Conservation (phyloP, 2,113 vertebrate genomes). For the Thoracochromis brauschi region DNA sequence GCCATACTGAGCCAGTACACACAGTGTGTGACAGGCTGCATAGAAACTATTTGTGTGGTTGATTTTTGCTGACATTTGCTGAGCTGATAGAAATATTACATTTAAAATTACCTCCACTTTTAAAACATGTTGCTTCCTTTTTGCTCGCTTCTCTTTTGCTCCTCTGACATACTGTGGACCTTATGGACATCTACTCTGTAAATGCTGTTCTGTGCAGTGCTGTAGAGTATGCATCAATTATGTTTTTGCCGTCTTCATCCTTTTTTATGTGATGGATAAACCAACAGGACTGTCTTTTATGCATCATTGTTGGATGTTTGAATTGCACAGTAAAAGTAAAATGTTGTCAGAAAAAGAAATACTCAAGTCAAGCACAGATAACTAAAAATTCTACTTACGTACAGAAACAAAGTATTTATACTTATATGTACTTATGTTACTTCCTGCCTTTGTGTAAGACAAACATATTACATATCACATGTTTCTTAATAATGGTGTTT, state of each 20-base stretch:
- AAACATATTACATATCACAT: background rate
- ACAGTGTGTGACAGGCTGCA: background rate
- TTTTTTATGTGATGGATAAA: background rate
- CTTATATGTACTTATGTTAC: background rate
- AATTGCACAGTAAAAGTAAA: background rate
- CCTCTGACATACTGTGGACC: background rate
- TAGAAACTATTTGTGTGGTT: background rate
- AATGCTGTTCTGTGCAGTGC: background rate
- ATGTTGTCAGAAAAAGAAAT: background rate
- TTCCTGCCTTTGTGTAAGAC: background rate
- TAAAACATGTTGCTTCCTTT: background rate
- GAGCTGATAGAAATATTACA: background rate
- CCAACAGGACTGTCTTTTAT: background rate
- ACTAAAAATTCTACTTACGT: background rate
- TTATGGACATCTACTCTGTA: background rate
- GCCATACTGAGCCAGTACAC: background rate
- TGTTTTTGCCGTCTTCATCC: background rate
- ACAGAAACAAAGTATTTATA: background rate
- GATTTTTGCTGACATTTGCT: background rate
- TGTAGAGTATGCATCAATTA: background rate
- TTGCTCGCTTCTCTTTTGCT: background rate
- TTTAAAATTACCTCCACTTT: background rate
- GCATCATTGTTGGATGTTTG: background rate
- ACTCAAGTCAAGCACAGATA: background rate
- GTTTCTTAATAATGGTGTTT: background rate